Evolutionary conservation across 2,888 invertebrate species (phyloP), one percentile per base, ranked within the genome.

Genomic region (Eupithecia abbreviata): DNA sequence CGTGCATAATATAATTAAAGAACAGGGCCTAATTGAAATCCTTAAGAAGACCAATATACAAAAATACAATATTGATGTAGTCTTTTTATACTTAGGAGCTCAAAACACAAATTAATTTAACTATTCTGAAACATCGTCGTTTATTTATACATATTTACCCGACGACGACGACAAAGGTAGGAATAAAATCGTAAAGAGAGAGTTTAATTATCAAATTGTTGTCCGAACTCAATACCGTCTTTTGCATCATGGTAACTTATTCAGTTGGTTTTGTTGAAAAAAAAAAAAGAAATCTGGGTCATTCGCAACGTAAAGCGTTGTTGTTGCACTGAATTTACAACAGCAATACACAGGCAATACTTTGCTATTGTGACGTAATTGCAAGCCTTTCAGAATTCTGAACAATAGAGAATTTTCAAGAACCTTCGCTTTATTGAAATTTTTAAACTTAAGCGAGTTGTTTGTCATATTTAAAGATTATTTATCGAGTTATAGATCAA

Each of bases 11-110:
- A 30, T 30, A 30, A 30, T 30, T 30, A 30, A 30, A 30, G 30
- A 30, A 30, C 30, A 30, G 30, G 30, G 1, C 71, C 42, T n/a
- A 66, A 41, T 12, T 2, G n/a, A 47, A 30, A 42, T 62, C 73
- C 76, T 73, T 73, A 71, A 18, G 10, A 10, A 58, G 7, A 58
- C 58, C n/a, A 18, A 58, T 9, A n/a, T n/a, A n/a, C n/a, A n/a
- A n/a, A n/a, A n/a, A n/a, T n/a, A n/a, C n/a, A 47, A 12, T 9
- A 18, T 58, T 55, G 47, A n/a, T 18, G 18, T 51, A 58, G 15
- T 55, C 4, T 43, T n/a, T 55, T n/a, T 55, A n/a, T 55, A 55
- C 15, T 3, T 6, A n/a, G n/a, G 55, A 55, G 55, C 6, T n/a
- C 55, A 47, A 9, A 47, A 47, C 7, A 47, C 10, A 9, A 9